A percentile compares a stretch with the other conserved stretches of the same genome.
Evolutionary conservation across 2,888 invertebrate genomes (phyloP).

Genomic region (Cataglyphis livida): DNA sequence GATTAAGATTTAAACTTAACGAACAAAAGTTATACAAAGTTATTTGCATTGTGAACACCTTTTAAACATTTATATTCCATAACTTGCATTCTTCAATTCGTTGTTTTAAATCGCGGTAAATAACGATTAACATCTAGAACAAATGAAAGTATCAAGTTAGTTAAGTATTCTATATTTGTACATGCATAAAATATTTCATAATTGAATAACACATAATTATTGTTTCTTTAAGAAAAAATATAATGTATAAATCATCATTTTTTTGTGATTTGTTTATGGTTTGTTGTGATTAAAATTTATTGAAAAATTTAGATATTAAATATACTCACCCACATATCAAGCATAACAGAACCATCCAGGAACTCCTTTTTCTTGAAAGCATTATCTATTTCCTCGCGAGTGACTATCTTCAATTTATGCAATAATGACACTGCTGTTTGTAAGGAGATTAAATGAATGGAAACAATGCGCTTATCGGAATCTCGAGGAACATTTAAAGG

Average conservation of each 20-base stretch:
- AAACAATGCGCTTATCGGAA: constrained; percentile 50
- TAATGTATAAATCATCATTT: background rate
- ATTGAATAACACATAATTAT: constrained; percentile 9
- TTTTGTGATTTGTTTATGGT: background rate
- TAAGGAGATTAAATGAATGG: constrained; percentile 70
- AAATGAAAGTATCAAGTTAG: background rate
- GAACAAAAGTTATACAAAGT: background rate
- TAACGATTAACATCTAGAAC: constrained; percentile 52
- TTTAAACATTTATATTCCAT: background rate
- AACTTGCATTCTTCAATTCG: background rate
- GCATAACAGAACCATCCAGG: constrained; percentile 14
- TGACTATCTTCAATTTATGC: constrained; percentile 60
- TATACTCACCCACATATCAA: constrained; percentile 59
- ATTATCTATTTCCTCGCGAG: constrained; percentile 29
- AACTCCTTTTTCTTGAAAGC: constrained; percentile 22
- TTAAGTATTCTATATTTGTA: background rate
- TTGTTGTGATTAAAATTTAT: background rate
- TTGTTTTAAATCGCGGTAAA: constrained; percentile 47
- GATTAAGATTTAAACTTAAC: background rate
- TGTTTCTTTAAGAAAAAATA: background rate
- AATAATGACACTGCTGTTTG: constrained; percentile 68
- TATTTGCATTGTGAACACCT: background rate
- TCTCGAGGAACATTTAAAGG: constrained; percentile 60
- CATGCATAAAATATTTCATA: background rate
- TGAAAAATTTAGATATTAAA: background rate